These are phyloP conservation scores for Trisateles emortualis DNA, from an alignment of 2,888 invertebrate genomes.

Conservation along the genomic window DNA sequence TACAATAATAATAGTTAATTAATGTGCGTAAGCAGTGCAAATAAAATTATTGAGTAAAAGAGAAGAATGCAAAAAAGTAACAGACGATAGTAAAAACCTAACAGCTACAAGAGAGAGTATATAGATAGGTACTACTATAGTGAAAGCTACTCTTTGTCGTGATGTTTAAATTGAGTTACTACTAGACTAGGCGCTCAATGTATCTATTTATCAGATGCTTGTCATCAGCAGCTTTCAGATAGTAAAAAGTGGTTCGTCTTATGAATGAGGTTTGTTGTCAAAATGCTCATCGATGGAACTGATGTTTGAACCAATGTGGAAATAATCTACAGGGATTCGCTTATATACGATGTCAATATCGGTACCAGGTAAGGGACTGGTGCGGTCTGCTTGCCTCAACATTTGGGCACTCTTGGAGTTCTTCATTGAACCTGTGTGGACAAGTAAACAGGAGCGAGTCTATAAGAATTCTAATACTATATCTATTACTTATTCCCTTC, in stretches of 20 bases:
- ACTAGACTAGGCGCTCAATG: conserved; percentile 41
- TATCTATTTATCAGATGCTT: conserved; percentile 63
- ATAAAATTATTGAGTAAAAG: conserved; percentile 54
- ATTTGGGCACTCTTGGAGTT: conserved; percentile 89
- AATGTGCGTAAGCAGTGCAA: conserved; percentile 81
- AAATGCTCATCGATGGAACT: conserved; percentile 71
- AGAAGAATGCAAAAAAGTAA: conserved; percentile 47
- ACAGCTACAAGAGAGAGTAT: conserved; percentile 44
- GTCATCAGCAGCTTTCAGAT: conserved; percentile 71
- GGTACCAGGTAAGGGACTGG: conserved; percentile 88
- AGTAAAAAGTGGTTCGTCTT: conserved; percentile 60
- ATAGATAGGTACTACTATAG: conserved; percentile 45
- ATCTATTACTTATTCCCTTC: conserved; percentile 52
- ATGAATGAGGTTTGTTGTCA: conserved; percentile 64
- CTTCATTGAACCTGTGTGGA: conserved; percentile 88
- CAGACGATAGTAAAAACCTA: conserved; percentile 41
- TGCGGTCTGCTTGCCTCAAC: conserved; percentile 88
- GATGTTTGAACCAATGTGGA: conserved; percentile 59
- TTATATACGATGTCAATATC: conserved; percentile 71
- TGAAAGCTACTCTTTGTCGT: conserved; percentile 49
- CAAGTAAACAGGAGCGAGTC: conserved; percentile 81
- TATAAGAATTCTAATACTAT: conserved; percentile 65
- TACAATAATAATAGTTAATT: conserved; percentile 39
- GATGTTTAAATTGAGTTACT: conserved; percentile 32
- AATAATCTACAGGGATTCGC: conserved; percentile 76